Evolutionary conservation across 2,888 invertebrate genomes (phyloP).

Genomic region (Byasa hedistus): DNA sequence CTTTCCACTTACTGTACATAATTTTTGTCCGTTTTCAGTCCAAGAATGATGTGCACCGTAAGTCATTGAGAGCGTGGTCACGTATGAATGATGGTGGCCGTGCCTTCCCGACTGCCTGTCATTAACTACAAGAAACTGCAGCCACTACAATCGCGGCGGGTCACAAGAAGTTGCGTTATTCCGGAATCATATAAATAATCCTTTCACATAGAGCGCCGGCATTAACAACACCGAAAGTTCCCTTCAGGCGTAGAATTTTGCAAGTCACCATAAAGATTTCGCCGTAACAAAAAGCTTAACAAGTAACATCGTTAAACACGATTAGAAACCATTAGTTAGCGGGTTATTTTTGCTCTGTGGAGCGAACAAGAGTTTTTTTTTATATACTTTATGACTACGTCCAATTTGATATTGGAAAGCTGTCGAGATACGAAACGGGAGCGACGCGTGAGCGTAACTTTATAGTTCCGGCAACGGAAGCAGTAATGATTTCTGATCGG

Average conservation of each 20-base stretch:
- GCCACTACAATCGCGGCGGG: constrained; percentile 50
- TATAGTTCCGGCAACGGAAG: constrained; percentile 6
- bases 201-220: constrained; percentile 1
- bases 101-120: constrained; percentile 45
- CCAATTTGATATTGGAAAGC: constrained; percentile 41
- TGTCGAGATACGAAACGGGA: constrained; percentile 34
- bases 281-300: constrained; percentile 29
- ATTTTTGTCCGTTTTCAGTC: constrained; percentile 7
- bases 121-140: constrained; percentile 48
- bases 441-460: constrained; percentile 31
- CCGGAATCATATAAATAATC: constrained; percentile 1
- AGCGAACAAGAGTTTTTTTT: constrained; percentile 17
- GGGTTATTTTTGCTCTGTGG: constrained; percentile 32
- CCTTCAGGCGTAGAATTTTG: constrained; percentile 17
- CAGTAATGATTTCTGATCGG: constrained; percentile 3
- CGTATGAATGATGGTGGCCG: constrained; percentile 37
- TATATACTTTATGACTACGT: constrained; percentile 29
- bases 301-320: constrained; percentile 32
- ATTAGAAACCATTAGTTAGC: constrained; percentile 37
- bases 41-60: constrained; percentile 39
- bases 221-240: constrained; percentile 16
- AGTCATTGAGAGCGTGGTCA: constrained; percentile 47
- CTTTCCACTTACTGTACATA: neutral
- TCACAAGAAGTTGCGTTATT: constrained; percentile 8
- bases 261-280: constrained; percentile 22